Evolutionary conservation across 2,797 vertebrate genomes (phyloP).

Genomic region (Notamacropus eugenii): DNA sequence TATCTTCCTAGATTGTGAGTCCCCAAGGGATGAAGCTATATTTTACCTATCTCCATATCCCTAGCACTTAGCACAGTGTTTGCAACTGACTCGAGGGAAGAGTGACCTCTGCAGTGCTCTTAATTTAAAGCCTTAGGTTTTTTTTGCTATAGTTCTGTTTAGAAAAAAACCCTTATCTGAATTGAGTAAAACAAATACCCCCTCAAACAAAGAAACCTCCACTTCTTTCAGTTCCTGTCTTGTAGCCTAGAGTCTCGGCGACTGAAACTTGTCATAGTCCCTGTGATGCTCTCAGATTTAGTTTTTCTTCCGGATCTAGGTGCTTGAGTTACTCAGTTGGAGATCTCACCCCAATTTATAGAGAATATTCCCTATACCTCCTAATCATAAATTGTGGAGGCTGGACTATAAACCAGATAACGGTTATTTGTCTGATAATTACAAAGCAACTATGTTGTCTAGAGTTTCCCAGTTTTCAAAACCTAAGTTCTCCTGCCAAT

Average conservation of each 20-base stretch:
- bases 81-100: background rate
- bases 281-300: background rate
- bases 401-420: background rate
- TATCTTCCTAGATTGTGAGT: background rate
- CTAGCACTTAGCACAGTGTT: background rate
- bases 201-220: background rate
- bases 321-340: background rate
- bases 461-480: background rate
- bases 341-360: background rate
- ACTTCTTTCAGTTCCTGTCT: background rate
- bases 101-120: background rate
- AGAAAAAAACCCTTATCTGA: background rate
- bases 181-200: background rate
- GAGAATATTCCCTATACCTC: background rate
- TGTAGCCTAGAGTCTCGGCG: background rate
- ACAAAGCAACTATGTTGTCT: background rate
- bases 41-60: constrained; percentile 22
- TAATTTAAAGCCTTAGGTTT: background rate
- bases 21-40: background rate
- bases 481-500: background rate
- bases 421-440: background rate
- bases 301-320: background rate
- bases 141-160: background rate
- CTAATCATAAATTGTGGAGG: background rate
- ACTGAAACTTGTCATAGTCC: background rate